Percentiles rank a stretch among this genome's conserved stretches.
phyloP scores from a whole-genome alignment of 2,113 vertebrate genomes.

The Paramormyrops kingsleyae region DNA sequence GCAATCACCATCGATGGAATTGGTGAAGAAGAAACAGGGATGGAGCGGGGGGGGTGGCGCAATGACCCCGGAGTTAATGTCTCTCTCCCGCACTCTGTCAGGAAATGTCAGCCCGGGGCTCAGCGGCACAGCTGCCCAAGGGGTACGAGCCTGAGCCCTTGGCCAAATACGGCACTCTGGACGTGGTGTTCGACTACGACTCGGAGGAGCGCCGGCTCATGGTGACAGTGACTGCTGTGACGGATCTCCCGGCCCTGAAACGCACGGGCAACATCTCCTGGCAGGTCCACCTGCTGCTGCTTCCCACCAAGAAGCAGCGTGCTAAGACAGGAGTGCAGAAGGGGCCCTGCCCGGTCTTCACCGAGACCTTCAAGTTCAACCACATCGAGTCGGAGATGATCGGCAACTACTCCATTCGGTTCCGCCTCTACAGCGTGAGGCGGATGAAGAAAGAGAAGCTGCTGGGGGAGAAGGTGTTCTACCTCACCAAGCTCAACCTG shows the following conservation, averaged over 20 bases:
- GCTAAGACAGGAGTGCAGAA: constrained; percentile 86
- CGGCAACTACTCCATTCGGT: constrained; percentile 89
- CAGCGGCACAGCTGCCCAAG: constrained; percentile 82
- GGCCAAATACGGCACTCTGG: constrained; percentile 87
- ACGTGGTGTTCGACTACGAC: constrained; percentile 90
- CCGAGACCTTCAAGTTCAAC: constrained; percentile 90
- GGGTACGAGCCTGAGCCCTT: constrained; percentile 84
- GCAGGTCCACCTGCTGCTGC: constrained; percentile 95
- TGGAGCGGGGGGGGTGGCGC: background rate
- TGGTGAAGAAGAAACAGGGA: background rate
- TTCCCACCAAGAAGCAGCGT: constrained; percentile 92
- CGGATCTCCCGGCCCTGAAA: constrained; percentile 81
- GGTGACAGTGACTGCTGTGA: constrained; percentile 86
- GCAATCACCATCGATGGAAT: background rate
- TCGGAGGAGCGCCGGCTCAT: constrained; percentile 85
- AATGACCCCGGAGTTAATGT: background rate
- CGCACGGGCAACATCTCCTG: constrained; percentile 81
- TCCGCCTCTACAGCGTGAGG: constrained; percentile 86
- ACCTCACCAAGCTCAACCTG: constrained; percentile 95
- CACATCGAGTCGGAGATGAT: constrained; percentile 94
- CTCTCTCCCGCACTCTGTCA: constrained; percentile 41
- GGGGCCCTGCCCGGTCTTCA: constrained; percentile 87
- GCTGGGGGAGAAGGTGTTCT: constrained; percentile 95
- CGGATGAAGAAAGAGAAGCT: constrained; percentile 94
- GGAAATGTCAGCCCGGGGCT: constrained; percentile 86